Conservation (phyloP, 2,113 vertebrate genomes). For the Urocynchramus pylzowi region DNA sequence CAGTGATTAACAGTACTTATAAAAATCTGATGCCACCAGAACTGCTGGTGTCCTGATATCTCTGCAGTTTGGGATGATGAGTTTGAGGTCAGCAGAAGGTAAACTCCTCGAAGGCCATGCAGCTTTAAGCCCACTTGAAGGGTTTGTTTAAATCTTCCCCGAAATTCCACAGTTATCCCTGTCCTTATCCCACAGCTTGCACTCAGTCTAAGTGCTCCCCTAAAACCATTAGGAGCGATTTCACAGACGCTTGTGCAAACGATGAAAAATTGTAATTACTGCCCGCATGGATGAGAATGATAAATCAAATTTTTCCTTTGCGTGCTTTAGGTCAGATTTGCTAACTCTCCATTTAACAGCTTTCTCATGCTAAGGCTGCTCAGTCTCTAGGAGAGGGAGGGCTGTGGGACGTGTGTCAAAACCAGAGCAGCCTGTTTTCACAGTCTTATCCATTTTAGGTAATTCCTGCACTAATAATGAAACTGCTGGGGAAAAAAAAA, state of each 20-base stretch:
- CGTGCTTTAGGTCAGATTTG: not conserved
- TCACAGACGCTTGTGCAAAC: not conserved
- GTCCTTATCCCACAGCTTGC: not conserved
- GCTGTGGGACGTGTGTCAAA: not conserved
- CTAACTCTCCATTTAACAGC: not conserved
- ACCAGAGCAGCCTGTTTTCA: not conserved
- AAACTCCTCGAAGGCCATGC: not conserved
- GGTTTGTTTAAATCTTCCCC: constrained; percentile 30
- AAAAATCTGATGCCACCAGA: not conserved
- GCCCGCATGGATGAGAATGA: not conserved
- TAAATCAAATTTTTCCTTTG: not conserved
- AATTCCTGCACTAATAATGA: not conserved
- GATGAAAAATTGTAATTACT: not conserved
- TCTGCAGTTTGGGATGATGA: not conserved
- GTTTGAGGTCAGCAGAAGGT: constrained; percentile 10
- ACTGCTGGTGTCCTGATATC: not conserved
- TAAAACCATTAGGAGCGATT: constrained; percentile 1
- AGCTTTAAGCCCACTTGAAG: not conserved
- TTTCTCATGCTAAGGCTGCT: not conserved
- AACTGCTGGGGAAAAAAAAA: not conserved
- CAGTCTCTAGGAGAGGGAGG: not conserved
- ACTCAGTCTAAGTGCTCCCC: not conserved
- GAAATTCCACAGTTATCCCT: constrained; percentile 28
- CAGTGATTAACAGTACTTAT: not conserved
- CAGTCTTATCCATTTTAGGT: not conserved